A percentile compares a stretch with the other conserved stretches of the same genome.
Conservation (phyloP, 2,888 invertebrate genomes). For the Tipula confusa region DNA sequence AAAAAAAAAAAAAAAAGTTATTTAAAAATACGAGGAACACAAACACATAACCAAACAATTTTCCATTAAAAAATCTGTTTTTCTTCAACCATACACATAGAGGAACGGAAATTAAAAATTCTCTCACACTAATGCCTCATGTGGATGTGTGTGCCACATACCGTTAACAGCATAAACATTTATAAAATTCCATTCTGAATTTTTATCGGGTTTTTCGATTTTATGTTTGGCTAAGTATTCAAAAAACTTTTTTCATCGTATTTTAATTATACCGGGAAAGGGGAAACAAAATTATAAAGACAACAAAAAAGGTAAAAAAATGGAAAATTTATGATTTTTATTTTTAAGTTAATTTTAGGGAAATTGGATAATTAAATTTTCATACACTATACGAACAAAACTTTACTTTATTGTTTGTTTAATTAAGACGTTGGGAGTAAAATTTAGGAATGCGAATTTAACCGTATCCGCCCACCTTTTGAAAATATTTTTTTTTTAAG, state of each 20-base stretch:
- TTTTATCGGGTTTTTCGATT: neutral
- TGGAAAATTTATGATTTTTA: constrained; percentile 20
- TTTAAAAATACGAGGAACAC: neutral
- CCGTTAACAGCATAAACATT: neutral
- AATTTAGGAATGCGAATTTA: neutral
- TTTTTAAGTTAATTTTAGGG: constrained; percentile 20
- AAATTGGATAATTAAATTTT: constrained; percentile 20
- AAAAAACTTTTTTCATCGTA: neutral
- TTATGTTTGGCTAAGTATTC: neutral
- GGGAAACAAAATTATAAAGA: neutral
- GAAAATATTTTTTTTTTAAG: too few relatives aligned
- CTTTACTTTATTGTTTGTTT: neutral
- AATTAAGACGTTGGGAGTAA: neutral
- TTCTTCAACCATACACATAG: neutral
- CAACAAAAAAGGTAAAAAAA: neutral
- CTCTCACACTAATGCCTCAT: neutral
- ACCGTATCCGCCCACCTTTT: neutral
- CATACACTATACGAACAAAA: neutral
- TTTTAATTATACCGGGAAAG: constrained; percentile 16
- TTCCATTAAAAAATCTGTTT: neutral
- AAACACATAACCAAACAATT: neutral
- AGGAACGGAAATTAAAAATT: constrained; percentile 25
- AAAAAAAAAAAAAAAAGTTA: neutral
- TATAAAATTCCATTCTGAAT: neutral
- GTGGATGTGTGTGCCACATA: neutral